phyloP scores from a whole-genome alignment of 23 tunicate species.

The Trididemnum nubilum region DNA sequence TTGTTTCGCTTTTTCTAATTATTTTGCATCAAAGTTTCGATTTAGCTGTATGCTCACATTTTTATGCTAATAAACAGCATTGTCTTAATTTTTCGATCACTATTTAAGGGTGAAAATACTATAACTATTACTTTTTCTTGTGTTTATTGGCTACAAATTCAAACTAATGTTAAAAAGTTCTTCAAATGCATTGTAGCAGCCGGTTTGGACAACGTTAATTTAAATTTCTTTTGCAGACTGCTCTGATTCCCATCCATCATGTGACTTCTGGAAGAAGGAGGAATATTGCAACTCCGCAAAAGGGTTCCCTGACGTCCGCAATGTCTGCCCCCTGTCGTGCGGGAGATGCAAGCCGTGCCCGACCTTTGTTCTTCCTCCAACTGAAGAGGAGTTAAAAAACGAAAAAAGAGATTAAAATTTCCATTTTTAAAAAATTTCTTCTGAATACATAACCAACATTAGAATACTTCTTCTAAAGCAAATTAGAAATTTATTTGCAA shows the following conservation, averaged over 20 bases:
- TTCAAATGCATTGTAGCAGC: too few species aligned
- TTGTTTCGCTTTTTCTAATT: too few species aligned
- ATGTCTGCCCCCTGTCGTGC: constrained; percentile 7
- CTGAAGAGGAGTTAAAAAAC: neutral
- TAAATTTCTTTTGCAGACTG: constrained; percentile 1
- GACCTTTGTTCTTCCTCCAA: neutral
- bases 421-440: neutral
- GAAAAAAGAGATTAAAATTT: neutral
- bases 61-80: too few species aligned
- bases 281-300: constrained; percentile 9
- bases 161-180: too few species aligned
- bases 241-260: neutral
- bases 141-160: too few species aligned
- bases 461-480: neutral
- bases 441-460: neutral
- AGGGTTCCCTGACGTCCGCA: constrained; percentile 11
- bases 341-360: constrained; percentile 18
- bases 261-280: constrained; percentile 4
- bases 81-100: too few species aligned
- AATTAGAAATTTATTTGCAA: too few species aligned
- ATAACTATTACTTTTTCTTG: too few species aligned
- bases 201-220: too few species aligned
- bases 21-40: too few species aligned
- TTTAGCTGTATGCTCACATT: too few species aligned
- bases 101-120: too few species aligned